Evolutionary conservation across 53 echinoderm and acorn worm species (phyloP).

Genomic region (Hippasteria phrygiana): DNA sequence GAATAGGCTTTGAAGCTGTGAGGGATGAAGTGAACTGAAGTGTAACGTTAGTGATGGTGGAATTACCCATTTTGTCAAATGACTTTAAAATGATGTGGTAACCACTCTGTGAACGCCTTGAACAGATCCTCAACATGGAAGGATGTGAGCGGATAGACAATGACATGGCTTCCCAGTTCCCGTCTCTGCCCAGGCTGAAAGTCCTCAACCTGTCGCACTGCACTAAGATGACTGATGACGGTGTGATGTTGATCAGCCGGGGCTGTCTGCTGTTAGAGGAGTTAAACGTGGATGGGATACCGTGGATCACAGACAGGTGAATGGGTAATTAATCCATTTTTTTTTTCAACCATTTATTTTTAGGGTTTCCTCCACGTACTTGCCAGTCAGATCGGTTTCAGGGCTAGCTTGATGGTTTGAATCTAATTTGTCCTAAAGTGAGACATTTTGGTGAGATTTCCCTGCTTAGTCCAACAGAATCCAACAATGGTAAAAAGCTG

Average conservation of each 20-base stretch:
- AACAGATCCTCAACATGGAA: constrained; percentile 71
- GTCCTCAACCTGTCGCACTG: constrained; percentile 80
- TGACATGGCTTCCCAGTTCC: constrained; percentile 51
- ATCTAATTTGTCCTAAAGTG: too few relatives aligned
- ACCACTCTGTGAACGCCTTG: neutral
- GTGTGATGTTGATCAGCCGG: constrained; percentile 57
- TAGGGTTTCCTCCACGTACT: too few relatives aligned
- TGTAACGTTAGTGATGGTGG: too few relatives aligned
- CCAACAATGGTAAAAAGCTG: too few relatives aligned
- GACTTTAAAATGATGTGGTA: neutral
- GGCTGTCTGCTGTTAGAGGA: constrained; percentile 70
- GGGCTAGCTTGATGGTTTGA: too few relatives aligned
- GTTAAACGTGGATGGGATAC: constrained; percentile 79
- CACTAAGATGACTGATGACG: constrained; percentile 78
- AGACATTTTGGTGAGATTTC: too few relatives aligned
- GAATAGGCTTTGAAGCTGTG: too few relatives aligned
- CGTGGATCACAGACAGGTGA: constrained; percentile 85
- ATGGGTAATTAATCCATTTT: neutral
- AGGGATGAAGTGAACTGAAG: too few relatives aligned
- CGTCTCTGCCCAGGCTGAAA: constrained; percentile 58
- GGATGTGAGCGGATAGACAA: constrained; percentile 72
- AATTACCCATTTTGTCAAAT: too few relatives aligned
- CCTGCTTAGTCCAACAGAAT: too few relatives aligned
- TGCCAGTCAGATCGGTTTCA: too few relatives aligned
- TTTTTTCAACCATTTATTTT: neutral